Percentiles rank a stretch among this genome's conserved stretches.
Conservation (phyloP, 2,888 invertebrate genomes). For the Tigriopus californicus region DNA sequence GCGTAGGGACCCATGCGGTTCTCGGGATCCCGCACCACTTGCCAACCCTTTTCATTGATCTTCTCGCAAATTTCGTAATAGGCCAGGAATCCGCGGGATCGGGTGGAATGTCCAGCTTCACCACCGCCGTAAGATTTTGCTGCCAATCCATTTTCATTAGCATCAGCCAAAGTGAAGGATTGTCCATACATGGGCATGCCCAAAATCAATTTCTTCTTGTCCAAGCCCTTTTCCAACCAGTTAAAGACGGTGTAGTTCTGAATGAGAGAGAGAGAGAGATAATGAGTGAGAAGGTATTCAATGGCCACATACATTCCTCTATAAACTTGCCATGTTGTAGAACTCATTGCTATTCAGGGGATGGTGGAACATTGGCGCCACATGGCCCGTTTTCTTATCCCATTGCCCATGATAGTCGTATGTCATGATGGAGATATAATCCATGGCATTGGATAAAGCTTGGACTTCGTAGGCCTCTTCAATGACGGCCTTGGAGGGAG, state of each 20-base stretch:
- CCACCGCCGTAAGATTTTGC: constrained; percentile 56
- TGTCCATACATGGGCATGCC: constrained; percentile 77
- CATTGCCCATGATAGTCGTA: constrained; percentile 81
- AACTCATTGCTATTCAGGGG: constrained; percentile 59
- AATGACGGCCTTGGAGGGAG: constrained; percentile 68
- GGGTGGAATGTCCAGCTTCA: constrained; percentile 59
- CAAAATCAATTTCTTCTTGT: constrained; percentile 60
- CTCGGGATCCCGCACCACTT: constrained; percentile 25
- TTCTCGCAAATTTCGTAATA: constrained; percentile 52
- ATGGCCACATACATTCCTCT: no score
- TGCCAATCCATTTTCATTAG: constrained; percentile 45
- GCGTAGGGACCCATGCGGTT: constrained; percentile 44
- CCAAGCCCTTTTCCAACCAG: constrained; percentile 69
- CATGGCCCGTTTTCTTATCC: constrained; percentile 78
- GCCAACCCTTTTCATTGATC: constrained; percentile 23
- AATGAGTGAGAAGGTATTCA: no score
- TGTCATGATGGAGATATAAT: constrained; percentile 82
- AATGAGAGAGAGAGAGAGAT: background rate
- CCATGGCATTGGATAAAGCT: constrained; percentile 48
- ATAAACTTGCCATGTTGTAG: constrained; percentile 52
- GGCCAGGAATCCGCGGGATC: constrained; percentile 64
- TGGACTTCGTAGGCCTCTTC: constrained; percentile 70
- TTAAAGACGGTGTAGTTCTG: constrained; percentile 70
- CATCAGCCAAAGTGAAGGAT: constrained; percentile 48
- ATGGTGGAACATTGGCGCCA: constrained; percentile 63